Percentiles rank a stretch among this genome's conserved stretches.
These are phyloP conservation scores for Dipodomys spectabilis DNA, from an alignment of 2,113 vertebrate species.

Conservation along the genomic window DNA sequence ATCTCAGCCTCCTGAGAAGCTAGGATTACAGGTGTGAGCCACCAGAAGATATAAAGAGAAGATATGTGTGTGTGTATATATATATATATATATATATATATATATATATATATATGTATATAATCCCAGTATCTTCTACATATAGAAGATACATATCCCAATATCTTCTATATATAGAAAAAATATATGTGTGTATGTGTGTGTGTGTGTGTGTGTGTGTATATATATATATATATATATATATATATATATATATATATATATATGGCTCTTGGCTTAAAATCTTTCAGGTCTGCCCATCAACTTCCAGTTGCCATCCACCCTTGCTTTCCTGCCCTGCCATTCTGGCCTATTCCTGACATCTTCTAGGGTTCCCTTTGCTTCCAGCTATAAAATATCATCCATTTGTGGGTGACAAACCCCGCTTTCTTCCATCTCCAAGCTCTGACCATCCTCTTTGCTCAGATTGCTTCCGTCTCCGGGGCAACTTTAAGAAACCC, in stretches of 20 bases:
- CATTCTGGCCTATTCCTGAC: neutral
- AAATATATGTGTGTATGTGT: too few species aligned
- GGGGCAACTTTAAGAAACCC: neutral
- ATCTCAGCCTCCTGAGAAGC: too few species aligned
- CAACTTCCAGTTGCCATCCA: neutral
- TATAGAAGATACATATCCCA: too few species aligned
- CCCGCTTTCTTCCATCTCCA: neutral
- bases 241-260: too few species aligned
- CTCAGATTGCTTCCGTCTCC: neutral
- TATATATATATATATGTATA: too few species aligned
- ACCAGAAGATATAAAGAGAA: neutral
- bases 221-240: too few species aligned
- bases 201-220: too few species aligned
- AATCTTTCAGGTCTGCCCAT: neutral
- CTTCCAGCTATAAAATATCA: neutral
- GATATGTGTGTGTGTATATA: too few species aligned
- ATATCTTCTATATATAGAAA: too few species aligned
- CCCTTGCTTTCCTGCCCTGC: neutral
- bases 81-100: too few species aligned
- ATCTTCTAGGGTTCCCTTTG: neutral
- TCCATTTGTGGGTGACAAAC: neutral
- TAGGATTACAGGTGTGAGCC: neutral
- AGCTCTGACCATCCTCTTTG: neutral
- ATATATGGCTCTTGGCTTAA: neutral
- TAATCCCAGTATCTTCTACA: too few species aligned